phyloP scores from a whole-genome alignment of 2,113 vertebrate genomes.

The Phaethon lepturus region DNA sequence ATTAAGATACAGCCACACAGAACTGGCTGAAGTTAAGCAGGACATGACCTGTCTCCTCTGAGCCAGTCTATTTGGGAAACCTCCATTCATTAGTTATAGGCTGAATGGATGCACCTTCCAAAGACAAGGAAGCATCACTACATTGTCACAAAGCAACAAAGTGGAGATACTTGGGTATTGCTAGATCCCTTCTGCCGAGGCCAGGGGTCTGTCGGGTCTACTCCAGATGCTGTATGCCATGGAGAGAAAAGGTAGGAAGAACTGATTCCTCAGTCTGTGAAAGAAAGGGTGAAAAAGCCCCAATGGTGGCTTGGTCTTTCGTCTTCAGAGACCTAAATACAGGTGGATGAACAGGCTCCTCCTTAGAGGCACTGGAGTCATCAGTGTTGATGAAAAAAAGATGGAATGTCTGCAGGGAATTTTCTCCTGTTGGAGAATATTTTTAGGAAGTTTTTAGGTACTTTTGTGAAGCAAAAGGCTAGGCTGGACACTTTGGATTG shows the following conservation, averaged over 20 bases:
- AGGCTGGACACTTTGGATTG: not conserved
- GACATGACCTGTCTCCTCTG: not conserved
- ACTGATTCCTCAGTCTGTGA: not conserved
- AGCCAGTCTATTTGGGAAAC: not conserved
- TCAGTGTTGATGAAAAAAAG: not conserved
- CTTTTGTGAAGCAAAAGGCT: not conserved
- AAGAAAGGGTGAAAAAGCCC: not conserved
- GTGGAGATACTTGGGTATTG: not conserved
- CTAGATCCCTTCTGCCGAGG: not conserved
- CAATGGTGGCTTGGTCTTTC: not conserved
- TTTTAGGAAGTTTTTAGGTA: not conserved
- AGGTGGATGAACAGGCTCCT: not conserved
- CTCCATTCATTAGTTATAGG: not conserved
- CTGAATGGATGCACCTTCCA: not conserved
- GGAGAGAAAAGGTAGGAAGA: not conserved
- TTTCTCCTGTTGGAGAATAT: not conserved
- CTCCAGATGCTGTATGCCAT: not conserved
- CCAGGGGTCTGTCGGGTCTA: not conserved
- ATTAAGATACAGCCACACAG: not conserved
- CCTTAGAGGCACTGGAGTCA: not conserved
- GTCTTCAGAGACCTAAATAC: not conserved
- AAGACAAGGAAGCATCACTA: not conserved
- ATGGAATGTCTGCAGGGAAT: not conserved
- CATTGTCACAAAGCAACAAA: not conserved
- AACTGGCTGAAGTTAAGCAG: not conserved